Conservation (phyloP, 2,888 invertebrate genomes). For the Phorcus lineatus region DNA sequence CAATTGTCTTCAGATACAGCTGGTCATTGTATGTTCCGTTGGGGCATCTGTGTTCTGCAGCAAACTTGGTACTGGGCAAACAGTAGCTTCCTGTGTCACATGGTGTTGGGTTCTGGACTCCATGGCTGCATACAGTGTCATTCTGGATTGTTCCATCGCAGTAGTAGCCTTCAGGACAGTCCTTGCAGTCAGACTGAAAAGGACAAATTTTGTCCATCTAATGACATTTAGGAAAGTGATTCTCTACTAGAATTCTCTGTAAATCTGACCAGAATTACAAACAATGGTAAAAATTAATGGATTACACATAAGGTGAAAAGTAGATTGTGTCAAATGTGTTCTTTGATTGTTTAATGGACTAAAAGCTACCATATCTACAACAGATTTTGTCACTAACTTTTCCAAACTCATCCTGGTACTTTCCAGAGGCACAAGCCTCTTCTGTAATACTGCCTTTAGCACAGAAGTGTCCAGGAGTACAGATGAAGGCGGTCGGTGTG, state of each 20-base stretch:
- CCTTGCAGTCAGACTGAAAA: conserved; percentile 62
- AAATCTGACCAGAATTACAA: neutral
- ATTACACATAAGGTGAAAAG: too few relatives aligned
- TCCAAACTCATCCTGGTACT: conserved; percentile 69
- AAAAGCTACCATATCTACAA: neutral
- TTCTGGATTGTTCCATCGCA: conserved; percentile 72
- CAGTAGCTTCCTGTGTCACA: conserved; percentile 71
- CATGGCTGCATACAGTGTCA: conserved; percentile 66
- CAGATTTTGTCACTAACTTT: conserved; percentile 47
- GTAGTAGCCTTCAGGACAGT: conserved; percentile 68
- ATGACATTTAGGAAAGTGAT: neutral
- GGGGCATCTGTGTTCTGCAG: conserved; percentile 66
- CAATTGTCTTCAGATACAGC: conserved; percentile 46
- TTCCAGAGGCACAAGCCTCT: conserved; percentile 64
- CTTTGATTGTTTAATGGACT: too few relatives aligned
- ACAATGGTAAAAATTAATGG: neutral
- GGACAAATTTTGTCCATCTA: neutral
- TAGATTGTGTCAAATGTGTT: too few relatives aligned
- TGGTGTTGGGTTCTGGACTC: conserved; percentile 68
- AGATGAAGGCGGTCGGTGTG: conserved; percentile 58
- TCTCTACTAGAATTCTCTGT: neutral
- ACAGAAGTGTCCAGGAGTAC: conserved; percentile 72
- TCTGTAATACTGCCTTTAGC: conserved; percentile 58
- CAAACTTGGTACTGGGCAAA: conserved; percentile 61
- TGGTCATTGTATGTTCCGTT: conserved; percentile 64